Evolutionary conservation across 2,113 vertebrate genomes (phyloP).

Genomic region (Menidia beryllina): DNA sequence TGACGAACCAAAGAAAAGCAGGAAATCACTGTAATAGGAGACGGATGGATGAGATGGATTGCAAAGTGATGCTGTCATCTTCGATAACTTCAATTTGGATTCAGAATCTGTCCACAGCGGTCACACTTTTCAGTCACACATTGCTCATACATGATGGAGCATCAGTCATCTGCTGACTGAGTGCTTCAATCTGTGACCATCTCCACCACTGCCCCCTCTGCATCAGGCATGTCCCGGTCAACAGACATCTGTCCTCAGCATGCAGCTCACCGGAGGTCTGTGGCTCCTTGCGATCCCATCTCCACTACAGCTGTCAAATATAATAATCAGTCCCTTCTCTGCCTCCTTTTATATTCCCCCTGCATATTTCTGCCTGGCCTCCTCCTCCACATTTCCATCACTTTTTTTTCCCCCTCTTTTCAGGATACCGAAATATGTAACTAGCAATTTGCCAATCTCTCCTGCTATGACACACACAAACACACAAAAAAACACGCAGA

Average conservation of each 20-base stretch:
- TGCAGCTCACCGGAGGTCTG: slow-evolving; percentile 69
- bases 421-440: slow-evolving; percentile 65
- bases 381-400: slow-evolving; percentile 42
- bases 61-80: slow-evolving; percentile 9
- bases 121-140: slow-evolving; percentile 11
- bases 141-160: slow-evolving; percentile 37
- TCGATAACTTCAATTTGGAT: slow-evolving; percentile 12
- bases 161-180: slow-evolving; percentile 34
- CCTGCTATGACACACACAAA: slow-evolving; percentile 46
- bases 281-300: slow-evolving; percentile 59
- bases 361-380: slow-evolving; percentile 49
- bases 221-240: slow-evolving; percentile 51
- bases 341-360: slow-evolving; percentile 54
- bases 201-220: slow-evolving; percentile 19
- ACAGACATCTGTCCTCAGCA: slow-evolving; percentile 69
- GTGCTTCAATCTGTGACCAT: slow-evolving; percentile 52
- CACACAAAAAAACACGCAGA: slow-evolving; percentile 43
- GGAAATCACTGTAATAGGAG: too few relatives aligned
- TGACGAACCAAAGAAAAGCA: too few relatives aligned
- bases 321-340: slow-evolving; percentile 61
- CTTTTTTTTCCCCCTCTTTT: slow-evolving; percentile 42
- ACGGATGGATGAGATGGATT: slow-evolving; percentile 7
- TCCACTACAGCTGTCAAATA: slow-evolving; percentile 61
- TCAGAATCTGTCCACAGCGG: slow-evolving; percentile 22
- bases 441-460: slow-evolving; percentile 76